A percentile compares a stretch with the other conserved stretches of the same genome.
phyloP scores from a whole-genome alignment of 2,113 vertebrate species.

The Equus przewalskii region DNA sequence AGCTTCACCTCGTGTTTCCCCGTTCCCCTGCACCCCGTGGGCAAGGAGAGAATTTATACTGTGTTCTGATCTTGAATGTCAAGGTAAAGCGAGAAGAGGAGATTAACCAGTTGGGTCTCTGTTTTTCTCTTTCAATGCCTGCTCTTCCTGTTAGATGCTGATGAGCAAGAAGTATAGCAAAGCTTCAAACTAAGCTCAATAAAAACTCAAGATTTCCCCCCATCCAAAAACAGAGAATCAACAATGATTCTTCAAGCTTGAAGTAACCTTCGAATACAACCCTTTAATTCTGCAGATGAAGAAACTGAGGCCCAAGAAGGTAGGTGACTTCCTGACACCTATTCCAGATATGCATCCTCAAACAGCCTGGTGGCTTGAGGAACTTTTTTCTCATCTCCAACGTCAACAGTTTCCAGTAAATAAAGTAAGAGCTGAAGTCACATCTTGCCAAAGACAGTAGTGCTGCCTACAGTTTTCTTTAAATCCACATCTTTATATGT shows the following conservation, averaged over 20 bases:
- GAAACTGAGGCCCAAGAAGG: background rate
- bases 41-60: background rate
- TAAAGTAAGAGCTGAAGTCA: constrained; percentile 1
- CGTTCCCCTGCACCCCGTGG: background rate
- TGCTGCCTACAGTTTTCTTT: constrained; percentile 15
- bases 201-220: background rate
- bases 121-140: background rate
- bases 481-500: constrained; percentile 13
- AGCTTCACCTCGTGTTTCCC: background rate
- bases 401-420: background rate
- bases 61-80: background rate
- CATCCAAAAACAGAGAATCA: constrained; percentile 8
- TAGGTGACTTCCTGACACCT: background rate
- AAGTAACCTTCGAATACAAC: background rate
- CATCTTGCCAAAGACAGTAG: constrained; percentile 21
- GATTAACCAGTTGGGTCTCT: background rate
- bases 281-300: background rate
- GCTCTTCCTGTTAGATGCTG: background rate
- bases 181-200: background rate
- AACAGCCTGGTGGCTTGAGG: background rate
- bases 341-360: background rate
- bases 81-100: background rate
- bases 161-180: background rate
- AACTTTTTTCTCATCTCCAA: background rate
- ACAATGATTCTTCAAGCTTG: background rate